phyloP scores from a whole-genome alignment of 2,888 invertebrate species.

The Oithona nana region DNA sequence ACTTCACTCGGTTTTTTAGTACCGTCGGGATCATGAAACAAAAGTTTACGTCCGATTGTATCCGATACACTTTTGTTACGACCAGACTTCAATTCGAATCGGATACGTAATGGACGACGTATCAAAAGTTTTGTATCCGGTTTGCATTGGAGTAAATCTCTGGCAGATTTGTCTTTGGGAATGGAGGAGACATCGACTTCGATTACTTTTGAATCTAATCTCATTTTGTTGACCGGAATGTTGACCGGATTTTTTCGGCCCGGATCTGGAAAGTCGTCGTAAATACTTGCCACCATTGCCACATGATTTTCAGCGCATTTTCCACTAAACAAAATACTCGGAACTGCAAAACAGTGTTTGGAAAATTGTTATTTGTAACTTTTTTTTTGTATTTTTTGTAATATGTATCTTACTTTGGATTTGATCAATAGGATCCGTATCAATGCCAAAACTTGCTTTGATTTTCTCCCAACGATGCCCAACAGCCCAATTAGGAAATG shows the following conservation, averaged over 20 bases:
- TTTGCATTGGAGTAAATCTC: background rate
- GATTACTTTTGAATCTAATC: background rate
- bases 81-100: background rate
- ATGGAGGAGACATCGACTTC: background rate
- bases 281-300: background rate
- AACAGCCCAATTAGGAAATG: background rate
- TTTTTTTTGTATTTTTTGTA: background rate
- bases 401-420: background rate
- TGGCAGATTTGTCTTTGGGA: background rate
- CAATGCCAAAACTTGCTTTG: background rate
- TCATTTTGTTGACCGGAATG: background rate
- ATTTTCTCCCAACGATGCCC: background rate
- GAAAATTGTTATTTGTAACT: too few relatives aligned
- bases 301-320: background rate
- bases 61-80: background rate
- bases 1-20: background rate
- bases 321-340: background rate
- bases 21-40: background rate
- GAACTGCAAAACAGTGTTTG: background rate
- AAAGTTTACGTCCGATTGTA: background rate
- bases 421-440: background rate
- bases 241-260: slow-evolving; percentile 6
- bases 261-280: slow-evolving; percentile 6
- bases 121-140: background rate
- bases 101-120: background rate